Percentiles rank a stretch among this genome's conserved stretches.
Evolutionary conservation across 2,888 invertebrate genomes (phyloP).

Genomic region (Phortica magna): DNA sequence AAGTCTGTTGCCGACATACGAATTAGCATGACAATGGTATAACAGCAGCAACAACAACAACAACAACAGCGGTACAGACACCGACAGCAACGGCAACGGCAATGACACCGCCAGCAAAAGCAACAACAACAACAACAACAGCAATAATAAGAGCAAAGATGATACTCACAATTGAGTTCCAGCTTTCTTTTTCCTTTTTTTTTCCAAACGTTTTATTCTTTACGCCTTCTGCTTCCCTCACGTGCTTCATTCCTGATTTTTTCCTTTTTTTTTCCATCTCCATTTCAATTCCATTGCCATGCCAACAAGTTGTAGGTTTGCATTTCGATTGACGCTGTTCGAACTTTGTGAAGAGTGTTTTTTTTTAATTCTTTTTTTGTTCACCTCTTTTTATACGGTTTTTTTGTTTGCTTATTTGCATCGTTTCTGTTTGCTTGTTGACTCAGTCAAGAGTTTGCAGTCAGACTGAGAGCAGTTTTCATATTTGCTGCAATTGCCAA

Average conservation of each 20-base stretch:
- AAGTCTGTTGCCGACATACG: constrained; percentile 68
- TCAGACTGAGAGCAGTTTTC: neutral
- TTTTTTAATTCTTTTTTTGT: neutral
- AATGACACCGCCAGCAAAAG: constrained; percentile 26
- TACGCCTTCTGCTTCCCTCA: neutral
- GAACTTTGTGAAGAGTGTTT: constrained; percentile 7
- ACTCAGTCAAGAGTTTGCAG: neutral
- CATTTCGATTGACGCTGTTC: constrained; percentile 55
- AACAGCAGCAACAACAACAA: constrained; percentile 37
- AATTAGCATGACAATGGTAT: constrained; percentile 66
- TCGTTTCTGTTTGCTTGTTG: neutral
- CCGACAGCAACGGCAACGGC: constrained; percentile 1
- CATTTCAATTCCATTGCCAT: constrained; percentile 33
- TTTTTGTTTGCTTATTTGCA: neutral
- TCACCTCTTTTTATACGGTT: neutral
- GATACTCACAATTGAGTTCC: constrained; percentile 19
- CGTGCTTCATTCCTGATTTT: neutral
- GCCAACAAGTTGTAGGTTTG: constrained; percentile 68
- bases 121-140: constrained; percentile 21
- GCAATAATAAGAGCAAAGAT: neutral
- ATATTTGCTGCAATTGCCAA: neutral
- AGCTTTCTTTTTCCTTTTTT: constrained; percentile 11
- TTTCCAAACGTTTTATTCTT: neutral
- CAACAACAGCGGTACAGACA: neutral
- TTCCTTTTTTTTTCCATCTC: constrained; percentile 25